Evolutionary conservation across 2,797 vertebrate species (phyloP).

Genomic region (Rhodeus uyekii): DNA sequence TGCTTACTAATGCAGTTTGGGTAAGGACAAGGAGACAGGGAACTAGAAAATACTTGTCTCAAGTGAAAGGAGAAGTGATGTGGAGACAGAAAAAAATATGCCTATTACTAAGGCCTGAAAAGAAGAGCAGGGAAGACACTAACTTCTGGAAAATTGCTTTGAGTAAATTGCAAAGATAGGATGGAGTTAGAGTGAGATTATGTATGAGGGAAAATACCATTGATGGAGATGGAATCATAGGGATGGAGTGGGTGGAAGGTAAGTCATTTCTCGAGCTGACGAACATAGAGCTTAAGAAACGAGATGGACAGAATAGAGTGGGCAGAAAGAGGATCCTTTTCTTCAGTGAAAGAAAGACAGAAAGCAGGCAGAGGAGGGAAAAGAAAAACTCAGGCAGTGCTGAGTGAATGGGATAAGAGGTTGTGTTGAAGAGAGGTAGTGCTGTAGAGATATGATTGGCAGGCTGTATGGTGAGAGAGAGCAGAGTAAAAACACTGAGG

Average conservation of each 20-base stretch:
- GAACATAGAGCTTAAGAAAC: constrained; percentile 12
- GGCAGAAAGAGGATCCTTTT: constrained; percentile 19
- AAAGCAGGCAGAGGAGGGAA: not conserved
- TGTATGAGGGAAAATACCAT: constrained; percentile 21
- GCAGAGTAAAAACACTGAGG: not conserved
- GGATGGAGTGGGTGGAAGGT: constrained; percentile 18
- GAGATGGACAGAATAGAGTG: constrained; percentile 39
- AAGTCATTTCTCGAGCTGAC: constrained; percentile 30
- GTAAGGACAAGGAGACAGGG: constrained; percentile 1
- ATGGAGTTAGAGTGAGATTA: constrained; percentile 15
- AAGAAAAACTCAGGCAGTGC: constrained; percentile 9
- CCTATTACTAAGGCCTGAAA: constrained; percentile 33
- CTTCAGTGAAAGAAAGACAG: constrained; percentile 19
- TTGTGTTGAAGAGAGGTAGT: constrained; percentile 1
- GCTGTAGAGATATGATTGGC: constrained; percentile 7
- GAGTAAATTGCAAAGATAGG: constrained; percentile 28
- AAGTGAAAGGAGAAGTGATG: not conserved
- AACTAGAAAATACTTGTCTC: not conserved
- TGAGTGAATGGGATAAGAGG: constrained; percentile 8
- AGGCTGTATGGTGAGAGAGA: constrained; percentile 14
- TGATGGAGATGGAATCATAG: constrained; percentile 40
- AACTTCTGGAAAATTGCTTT: constrained; percentile 25
- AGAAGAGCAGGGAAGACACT: constrained; percentile 9
- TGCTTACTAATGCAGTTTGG: constrained; percentile 55
- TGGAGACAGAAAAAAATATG: not conserved